Evolutionary conservation across 2,797 vertebrate species (phyloP), one percentile per base, ranked within the genome.

Genomic region (Cuculus canorus): DNA sequence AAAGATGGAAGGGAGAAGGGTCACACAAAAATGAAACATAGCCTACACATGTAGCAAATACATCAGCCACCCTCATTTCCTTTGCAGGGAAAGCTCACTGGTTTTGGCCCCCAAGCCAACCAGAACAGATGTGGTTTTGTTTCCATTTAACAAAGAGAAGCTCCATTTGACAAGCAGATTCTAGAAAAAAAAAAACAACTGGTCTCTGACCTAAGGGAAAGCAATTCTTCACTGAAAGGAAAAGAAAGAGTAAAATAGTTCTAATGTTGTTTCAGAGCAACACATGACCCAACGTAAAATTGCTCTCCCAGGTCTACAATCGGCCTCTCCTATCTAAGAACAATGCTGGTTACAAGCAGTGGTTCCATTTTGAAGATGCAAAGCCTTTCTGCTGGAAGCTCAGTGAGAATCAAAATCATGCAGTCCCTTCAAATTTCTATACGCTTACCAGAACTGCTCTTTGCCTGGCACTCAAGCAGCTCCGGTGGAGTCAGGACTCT

Each of bases 101-200:
- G 4, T 60, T 86, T 75, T 65, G 18, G 32, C 32, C 30, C 70
- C 79, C 56, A 70, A 80, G 60, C 48, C 35, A 63, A 35, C 43
- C 43, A 60, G 53, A 94, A 94, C 64, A 95, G 82, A 92, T 11
- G 14, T 53, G 47, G 45, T 11, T 87, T 92, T 93, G 87, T 92
- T 88, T 83, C 48, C 61, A 80, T 41, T 73, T 71, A 90, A 91
- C 82, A 82, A 82, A 92, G 61, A 89, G 39, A 93, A 80, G 39
- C 48, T 89, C 71, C 78, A 66, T 56, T 85, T 79, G 35, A 86
- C 63, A 94, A 83, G 47, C 18, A 43, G 19, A 85, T 63, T 84
- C 68, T 35, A 48, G 41, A 11, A 35, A 86, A 43, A 35, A 86
- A 43, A 81, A 65, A 86, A 80, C 13, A 76, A 77, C 17, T 50